Evolutionary conservation across 2,797 vertebrate species (phyloP).

Genomic region (Megalops cyprinoides): DNA sequence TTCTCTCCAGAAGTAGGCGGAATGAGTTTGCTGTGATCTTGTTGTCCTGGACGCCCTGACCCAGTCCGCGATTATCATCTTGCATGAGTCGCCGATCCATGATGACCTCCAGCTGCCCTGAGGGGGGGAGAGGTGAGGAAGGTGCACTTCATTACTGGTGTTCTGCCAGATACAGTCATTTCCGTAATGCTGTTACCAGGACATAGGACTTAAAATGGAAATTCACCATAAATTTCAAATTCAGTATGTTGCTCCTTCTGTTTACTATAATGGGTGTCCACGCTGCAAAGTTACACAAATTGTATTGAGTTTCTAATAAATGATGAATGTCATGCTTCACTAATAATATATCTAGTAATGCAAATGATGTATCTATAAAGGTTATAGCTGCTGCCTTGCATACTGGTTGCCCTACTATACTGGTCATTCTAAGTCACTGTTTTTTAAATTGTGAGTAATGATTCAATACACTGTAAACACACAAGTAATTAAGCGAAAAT

Average conservation of each 20-base stretch:
- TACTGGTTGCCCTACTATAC: too few species aligned
- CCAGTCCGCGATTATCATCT: conserved; percentile 92
- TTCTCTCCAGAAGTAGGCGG: conserved; percentile 83
- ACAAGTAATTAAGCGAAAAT: too few species aligned
- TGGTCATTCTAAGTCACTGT: too few species aligned
- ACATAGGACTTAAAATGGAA: neutral
- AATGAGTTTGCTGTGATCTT: conserved; percentile 86
- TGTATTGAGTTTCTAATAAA: too few species aligned
- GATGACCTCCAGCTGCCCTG: conserved; percentile 90
- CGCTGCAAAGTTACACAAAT: too few species aligned
- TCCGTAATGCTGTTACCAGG: neutral
- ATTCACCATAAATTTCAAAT: neutral
- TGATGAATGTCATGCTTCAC: too few species aligned
- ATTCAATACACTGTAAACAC: too few species aligned
- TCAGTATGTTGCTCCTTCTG: neutral
- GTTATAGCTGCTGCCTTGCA: too few species aligned
- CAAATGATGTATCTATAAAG: too few species aligned
- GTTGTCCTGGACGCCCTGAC: conserved; percentile 91
- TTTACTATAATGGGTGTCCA: neutral
- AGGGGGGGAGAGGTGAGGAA: conserved; percentile 38
- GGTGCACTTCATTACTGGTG: neutral
- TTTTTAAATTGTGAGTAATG: too few species aligned
- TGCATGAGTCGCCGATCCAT: conserved; percentile 92
- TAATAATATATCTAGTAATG: too few species aligned
- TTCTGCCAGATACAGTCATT: neutral